Conservation (phyloP, 2,113 vertebrate species). For the Carlito syrichta region DNA sequence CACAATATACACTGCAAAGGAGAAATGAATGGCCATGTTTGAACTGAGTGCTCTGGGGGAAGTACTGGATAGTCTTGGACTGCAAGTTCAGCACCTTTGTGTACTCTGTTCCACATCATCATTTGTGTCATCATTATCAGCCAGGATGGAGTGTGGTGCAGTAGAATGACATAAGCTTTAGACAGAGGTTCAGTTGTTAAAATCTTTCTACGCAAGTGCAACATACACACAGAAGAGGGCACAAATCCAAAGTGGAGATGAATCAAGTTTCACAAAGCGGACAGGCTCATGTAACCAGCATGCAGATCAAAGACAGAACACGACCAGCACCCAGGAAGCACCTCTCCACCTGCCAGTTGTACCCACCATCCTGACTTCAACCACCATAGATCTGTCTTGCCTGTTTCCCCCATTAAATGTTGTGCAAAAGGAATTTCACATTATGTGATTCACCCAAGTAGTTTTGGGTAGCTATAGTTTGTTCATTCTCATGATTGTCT, state of each 20-base stretch:
- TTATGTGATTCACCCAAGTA: not conserved
- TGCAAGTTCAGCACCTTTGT: not conserved
- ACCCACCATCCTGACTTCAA: not conserved
- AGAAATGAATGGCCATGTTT: not conserved
- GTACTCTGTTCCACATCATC: not conserved
- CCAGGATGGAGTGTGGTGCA: not conserved
- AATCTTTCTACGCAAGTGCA: not conserved
- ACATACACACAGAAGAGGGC: not conserved
- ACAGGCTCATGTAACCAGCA: not conserved
- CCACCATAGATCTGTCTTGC: not conserved
- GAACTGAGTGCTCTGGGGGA: not conserved
- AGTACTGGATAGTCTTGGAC: not conserved
- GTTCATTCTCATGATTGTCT: not conserved
- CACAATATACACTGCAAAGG: not conserved
- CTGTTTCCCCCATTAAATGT: not conserved
- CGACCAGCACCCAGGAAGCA: too few species aligned
- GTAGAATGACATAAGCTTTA: not conserved
- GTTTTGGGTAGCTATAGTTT: not conserved
- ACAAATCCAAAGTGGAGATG: not conserved
- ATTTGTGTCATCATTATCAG: fast-evolving
- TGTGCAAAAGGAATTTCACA: not conserved
- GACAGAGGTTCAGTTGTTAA: not conserved
- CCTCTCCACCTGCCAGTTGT: not conserved
- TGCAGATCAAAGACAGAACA: not conserved
- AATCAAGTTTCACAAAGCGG: not conserved